Base-by-base conservation (phyloP, 2,113 vertebrate genomes). In the Salvelinus fontinalis region DNA sequence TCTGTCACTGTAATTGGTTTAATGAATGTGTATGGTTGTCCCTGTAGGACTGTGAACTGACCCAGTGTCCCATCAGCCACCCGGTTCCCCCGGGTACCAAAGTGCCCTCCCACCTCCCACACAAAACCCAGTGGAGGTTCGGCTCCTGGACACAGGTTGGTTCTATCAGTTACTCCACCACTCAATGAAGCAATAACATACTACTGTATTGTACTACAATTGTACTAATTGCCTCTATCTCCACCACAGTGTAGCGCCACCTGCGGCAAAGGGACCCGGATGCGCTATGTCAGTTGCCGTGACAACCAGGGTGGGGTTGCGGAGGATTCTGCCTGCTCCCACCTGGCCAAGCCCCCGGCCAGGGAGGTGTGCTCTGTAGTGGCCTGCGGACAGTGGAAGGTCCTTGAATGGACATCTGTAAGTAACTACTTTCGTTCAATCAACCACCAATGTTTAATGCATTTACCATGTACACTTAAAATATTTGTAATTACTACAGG, bases 141-240 rank as follows among this genome's bases (percentile, higher is more conserved):
- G 98, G 98, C 83, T 99, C 98, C 70, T 99, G 98, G 98, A 98
- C 98, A 68, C 96, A 96, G 66, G 98, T 99, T 91, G 86, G 92
- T 84, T 18, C 62, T 26, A 26, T 14, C 11, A 9, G 12, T 27
- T 67, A 13, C 24, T 14, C 12, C 24, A 14, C 13, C 57, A 13
- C 5, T 51, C 20, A 62, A 20, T 57, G 12, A 6, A 22, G 59
- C 18, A 62, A n/a, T 64, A 44, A 13, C 54, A 81, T 84, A 88
- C 79, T 75, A 22, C 20, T 5, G 18, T 26, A 29, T 26, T 29
- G 7, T 12, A 3, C 7, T 70, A 9, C 9, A 11, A 44, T 11
- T 44, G 39, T 44, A 44, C 39, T 12, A 9, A 44, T 44, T 12
- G 39, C 39, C 60, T 77, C 24, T n/a, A 72, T 26, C 2, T 67